A percentile compares a stretch with the other conserved stretches of the same genome.
These are phyloP conservation scores for Casuarius casuarius DNA, from an alignment of 2,113 vertebrate genomes.

Conservation along the genomic window DNA sequence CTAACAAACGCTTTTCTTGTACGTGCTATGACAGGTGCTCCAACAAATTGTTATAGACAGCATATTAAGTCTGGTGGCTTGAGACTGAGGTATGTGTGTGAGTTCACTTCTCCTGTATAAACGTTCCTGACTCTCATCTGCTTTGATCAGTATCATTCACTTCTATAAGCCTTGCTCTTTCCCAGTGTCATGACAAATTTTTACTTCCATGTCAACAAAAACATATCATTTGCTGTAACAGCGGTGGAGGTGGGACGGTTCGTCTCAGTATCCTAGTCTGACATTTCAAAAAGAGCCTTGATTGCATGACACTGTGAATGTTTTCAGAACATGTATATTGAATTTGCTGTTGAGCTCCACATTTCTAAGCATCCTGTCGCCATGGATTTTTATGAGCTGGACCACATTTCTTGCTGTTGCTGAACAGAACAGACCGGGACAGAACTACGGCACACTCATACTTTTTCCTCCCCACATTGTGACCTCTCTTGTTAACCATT, in stretches of 20 bases:
- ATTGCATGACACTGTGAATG: not conserved
- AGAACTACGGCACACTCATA: not conserved
- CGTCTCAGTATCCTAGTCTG: not conserved
- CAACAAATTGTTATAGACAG: slow-evolving; percentile 68
- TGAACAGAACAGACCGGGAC: not conserved
- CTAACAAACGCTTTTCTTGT: slow-evolving; percentile 12
- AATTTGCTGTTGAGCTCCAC: not conserved
- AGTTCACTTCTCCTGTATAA: slow-evolving; percentile 34
- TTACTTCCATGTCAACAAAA: slow-evolving; percentile 20
- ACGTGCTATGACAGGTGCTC: slow-evolving; percentile 41
- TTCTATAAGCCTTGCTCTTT: not conserved
- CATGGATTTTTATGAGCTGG: not conserved
- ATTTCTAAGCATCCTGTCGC: not conserved
- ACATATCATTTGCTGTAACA: not conserved
- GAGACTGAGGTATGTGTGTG: not conserved
- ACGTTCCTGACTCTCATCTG: slow-evolving; percentile 62
- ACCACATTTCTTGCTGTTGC: not conserved
- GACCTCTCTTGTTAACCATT: not conserved
- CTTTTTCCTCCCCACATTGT: not conserved
- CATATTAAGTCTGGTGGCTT: slow-evolving; percentile 50
- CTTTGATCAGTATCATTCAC: slow-evolving; percentile 68
- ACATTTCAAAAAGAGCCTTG: not conserved
- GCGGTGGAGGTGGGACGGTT: not conserved
- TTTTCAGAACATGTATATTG: not conserved
- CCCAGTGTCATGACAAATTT: not conserved